Conservation (phyloP, 2,113 vertebrate species). For the Pedionomus torquatus region DNA sequence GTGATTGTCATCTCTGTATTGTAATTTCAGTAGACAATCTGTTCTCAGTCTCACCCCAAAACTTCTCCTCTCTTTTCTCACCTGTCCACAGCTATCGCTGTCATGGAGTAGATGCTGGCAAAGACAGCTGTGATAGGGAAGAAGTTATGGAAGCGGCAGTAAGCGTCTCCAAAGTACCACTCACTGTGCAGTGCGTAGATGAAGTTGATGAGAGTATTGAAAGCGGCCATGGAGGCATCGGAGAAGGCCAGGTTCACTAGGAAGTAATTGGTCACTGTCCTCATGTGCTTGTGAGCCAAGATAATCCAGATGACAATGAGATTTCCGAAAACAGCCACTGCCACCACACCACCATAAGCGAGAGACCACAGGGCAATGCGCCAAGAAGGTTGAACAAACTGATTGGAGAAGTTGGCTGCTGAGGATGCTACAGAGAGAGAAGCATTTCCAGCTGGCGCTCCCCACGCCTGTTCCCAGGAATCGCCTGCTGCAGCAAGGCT, state of each 20-base stretch:
- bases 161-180: constrained; percentile 96
- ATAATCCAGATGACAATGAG: constrained; percentile 97
- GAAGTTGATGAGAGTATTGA: constrained; percentile 95
- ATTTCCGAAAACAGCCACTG: constrained; percentile 93
- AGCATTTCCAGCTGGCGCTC: not conserved
- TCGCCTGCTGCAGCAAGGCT: not conserved
- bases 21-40: not conserved
- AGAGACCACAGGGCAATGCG: constrained; percentile 93
- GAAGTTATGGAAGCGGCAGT: constrained; percentile 99
- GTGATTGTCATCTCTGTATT: not conserved
- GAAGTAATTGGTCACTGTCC: constrained; percentile 96
- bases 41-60: not conserved
- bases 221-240: constrained; percentile 94
- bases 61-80: constrained; percentile 60
- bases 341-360: constrained; percentile 88
- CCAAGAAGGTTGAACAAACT: constrained; percentile 93
- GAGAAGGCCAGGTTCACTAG: constrained; percentile 94
- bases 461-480: not conserved
- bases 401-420: constrained; percentile 82
- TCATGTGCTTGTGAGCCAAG: constrained; percentile 95
- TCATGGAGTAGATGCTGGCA: constrained; percentile 99
- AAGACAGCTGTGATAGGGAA: constrained; percentile 97
- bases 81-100: constrained; percentile 96
- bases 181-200: constrained; percentile 91
- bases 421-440: not conserved